Percentiles rank a stretch among this genome's conserved stretches.
phyloP scores from a whole-genome alignment of 2,113 vertebrate species.

The Psophia crepitans region DNA sequence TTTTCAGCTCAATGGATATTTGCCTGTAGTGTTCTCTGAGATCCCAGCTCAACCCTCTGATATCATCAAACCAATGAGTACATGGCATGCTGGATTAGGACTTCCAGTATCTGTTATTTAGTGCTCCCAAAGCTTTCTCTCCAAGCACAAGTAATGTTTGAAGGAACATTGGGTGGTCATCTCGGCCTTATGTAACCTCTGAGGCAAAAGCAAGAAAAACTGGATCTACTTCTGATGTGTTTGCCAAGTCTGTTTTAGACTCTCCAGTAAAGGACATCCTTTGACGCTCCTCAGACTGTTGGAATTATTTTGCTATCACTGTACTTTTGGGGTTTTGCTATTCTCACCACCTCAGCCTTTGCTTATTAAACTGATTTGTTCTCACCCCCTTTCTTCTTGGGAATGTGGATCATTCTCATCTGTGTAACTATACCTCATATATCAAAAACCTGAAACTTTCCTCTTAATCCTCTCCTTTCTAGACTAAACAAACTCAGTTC shows the following conservation, averaged over 20 bases:
- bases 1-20: accelerated
- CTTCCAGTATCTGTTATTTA: not conserved
- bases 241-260: not conserved
- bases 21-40: not conserved
- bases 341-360: not conserved
- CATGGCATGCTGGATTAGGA: not conserved
- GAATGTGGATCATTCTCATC: not conserved
- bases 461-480: not conserved
- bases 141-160: not conserved
- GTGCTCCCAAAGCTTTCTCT: not conserved
- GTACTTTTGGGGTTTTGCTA: not conserved
- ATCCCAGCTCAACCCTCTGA: not conserved
- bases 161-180: not conserved
- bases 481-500: not conserved
- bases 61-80: not conserved
- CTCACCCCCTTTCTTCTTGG: not conserved
- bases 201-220: not conserved
- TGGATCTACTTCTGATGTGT: not conserved
- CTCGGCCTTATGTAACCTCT: not conserved
- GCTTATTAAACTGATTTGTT: not conserved
- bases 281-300: not conserved
- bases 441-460: not conserved
- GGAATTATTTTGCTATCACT: not conserved
- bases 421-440: not conserved
- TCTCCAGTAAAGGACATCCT: not conserved